These are phyloP conservation scores for Euglossa dilemma DNA, from an alignment of 1,140 invertebrate species.

Conservation along the genomic window DNA sequence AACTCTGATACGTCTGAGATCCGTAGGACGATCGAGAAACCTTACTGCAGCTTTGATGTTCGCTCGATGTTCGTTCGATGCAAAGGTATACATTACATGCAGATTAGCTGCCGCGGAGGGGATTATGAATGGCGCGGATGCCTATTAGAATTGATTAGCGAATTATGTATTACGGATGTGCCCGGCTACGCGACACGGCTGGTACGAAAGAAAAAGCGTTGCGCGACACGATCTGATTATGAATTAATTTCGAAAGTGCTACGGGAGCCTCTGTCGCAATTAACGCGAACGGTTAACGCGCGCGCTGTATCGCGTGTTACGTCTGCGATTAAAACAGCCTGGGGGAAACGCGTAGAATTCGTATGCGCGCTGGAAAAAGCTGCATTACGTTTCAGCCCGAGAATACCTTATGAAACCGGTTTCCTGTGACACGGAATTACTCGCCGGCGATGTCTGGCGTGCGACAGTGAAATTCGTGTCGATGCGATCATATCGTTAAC, in stretches of 20 bases:
- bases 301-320: neutral
- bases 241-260: slow-evolving; percentile 30
- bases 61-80: neutral
- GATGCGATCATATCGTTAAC: no score
- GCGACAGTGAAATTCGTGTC: neutral
- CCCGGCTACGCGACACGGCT: neutral
- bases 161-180: neutral
- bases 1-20: no score
- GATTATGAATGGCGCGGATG: neutral
- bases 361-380: neutral
- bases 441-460: neutral
- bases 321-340: neutral
- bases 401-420: slow-evolving; percentile 11
- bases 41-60: neutral
- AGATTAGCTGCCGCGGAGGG: neutral
- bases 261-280: neutral
- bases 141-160: neutral
- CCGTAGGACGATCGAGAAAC: neutral
- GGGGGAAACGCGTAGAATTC: neutral
- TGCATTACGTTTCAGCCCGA: neutral
- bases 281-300: neutral
- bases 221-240: slow-evolving; percentile 1
- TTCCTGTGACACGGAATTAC: neutral
- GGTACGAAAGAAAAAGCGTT: slow-evolving; percentile 6
- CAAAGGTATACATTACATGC: no score